These are phyloP conservation scores for Cantharis nigra DNA, from an alignment of 2,888 invertebrate species.

Conservation along the genomic window DNA sequence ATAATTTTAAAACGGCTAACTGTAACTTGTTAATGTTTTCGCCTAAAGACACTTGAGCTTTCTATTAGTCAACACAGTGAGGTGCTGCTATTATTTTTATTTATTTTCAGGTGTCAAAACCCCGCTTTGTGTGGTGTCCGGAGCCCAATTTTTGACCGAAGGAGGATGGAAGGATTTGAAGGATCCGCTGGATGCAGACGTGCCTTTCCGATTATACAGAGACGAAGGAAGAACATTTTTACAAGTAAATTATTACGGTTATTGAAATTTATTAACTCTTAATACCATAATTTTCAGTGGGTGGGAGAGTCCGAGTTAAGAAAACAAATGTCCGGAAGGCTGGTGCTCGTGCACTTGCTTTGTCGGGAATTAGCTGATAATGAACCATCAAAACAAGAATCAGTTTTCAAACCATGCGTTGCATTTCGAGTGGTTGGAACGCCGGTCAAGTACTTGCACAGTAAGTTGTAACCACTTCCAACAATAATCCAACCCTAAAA, in stretches of 20 bases:
- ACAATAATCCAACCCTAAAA: background rate
- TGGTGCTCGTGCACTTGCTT: conserved; percentile 78
- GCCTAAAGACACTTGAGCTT: background rate
- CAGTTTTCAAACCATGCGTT: conserved; percentile 82
- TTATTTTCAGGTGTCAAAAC: conserved; percentile 68
- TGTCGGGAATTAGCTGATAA: conserved; percentile 69
- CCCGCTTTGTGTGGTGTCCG: conserved; percentile 84
- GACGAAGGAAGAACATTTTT: conserved; percentile 82
- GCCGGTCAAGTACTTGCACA: conserved; percentile 67
- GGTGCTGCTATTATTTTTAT: background rate
- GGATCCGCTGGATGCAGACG: conserved; percentile 75
- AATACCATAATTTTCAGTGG: conserved; percentile 66
- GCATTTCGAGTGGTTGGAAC: conserved; percentile 85
- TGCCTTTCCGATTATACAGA: conserved; percentile 79
- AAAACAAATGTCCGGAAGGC: conserved; percentile 76
- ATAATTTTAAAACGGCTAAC: background rate
- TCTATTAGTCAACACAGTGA: background rate
- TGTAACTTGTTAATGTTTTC: background rate
- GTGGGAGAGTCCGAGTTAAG: conserved; percentile 79
- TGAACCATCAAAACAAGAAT: conserved; percentile 55
- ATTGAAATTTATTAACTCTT: background rate
- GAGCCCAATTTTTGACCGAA: conserved; percentile 79
- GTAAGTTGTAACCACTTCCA: conserved; percentile 55
- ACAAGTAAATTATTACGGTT: conserved; percentile 61
- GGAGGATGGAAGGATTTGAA: conserved; percentile 81